These are phyloP conservation scores for Proterorhinus semilunaris DNA, from an alignment of 2,113 vertebrate species.

Conservation along the genomic window DNA sequence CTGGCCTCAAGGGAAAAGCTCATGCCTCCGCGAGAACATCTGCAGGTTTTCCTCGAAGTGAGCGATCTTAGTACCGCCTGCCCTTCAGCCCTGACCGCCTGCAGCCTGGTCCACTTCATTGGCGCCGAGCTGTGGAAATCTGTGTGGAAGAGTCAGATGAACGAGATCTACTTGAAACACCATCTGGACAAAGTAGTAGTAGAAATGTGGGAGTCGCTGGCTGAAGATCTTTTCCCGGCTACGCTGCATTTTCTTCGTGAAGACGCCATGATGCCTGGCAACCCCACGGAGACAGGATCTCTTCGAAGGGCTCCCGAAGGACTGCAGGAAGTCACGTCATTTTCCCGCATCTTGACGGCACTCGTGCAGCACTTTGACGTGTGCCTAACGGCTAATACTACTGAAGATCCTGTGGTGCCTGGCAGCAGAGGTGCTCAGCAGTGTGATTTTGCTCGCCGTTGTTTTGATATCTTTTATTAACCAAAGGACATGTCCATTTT, in stretches of 20 bases:
- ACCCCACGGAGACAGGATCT: slow-evolving; percentile 44
- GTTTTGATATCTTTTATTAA: not conserved
- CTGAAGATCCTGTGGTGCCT: slow-evolving; percentile 13
- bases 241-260: slow-evolving; percentile 69
- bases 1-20: slow-evolving; percentile 78
- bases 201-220: slow-evolving; percentile 70
- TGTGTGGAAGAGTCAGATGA: slow-evolving; percentile 74
- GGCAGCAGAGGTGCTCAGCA: slow-evolving; percentile 42
- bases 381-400: slow-evolving; percentile 12
- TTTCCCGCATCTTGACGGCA: slow-evolving; percentile 75
- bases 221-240: slow-evolving; percentile 75
- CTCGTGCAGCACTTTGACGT: slow-evolving; percentile 70
- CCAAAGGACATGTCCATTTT: not conserved
- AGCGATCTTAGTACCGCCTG: slow-evolving; percentile 70
- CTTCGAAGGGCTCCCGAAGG: slow-evolving; percentile 50
- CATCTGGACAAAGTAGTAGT: slow-evolving; percentile 38
- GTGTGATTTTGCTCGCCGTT: not conserved
- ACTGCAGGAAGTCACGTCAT: slow-evolving; percentile 77
- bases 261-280: slow-evolving; percentile 50
- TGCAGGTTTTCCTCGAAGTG: slow-evolving; percentile 80
- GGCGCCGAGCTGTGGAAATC: slow-evolving; percentile 77
- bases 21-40: slow-evolving; percentile 31
- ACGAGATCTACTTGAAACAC: slow-evolving; percentile 63
- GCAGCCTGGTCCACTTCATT: slow-evolving; percentile 75
- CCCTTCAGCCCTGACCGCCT: slow-evolving; percentile 74